Evolutionary conservation across 1,140 invertebrate genomes (phyloP).

Genomic region (Halesus radiatus): DNA sequence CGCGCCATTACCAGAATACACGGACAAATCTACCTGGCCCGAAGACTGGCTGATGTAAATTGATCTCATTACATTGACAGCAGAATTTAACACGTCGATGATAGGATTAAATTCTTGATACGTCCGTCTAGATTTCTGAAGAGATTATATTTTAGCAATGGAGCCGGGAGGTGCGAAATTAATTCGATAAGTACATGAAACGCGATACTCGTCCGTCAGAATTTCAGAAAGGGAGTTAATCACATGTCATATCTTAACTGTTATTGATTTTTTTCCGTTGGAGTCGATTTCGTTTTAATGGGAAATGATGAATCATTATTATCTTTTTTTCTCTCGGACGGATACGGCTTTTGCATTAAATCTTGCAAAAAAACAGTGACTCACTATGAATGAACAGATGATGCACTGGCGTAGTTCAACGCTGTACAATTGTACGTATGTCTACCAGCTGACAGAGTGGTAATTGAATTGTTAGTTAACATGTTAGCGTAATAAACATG

Average conservation of each 20-base stretch:
- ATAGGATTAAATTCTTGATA: slow-evolving; percentile 23
- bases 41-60: neutral
- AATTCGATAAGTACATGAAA: slow-evolving; percentile 19
- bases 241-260: neutral
- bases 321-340: no score
- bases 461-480: no score
- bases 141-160: slow-evolving; percentile 17
- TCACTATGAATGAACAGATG: no score
- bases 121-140: neutral
- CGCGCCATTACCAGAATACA: no score
- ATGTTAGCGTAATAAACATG: no score
- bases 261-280: neutral
- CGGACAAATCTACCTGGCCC: neutral
- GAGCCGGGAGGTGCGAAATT: slow-evolving; percentile 14
- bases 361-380: no score
- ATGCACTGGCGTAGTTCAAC: no score
- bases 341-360: no score
- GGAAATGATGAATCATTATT: no score
- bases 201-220: slow-evolving; percentile 2
- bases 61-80: slow-evolving; percentile 27
- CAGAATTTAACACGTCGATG: slow-evolving; percentile 22
- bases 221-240: neutral
- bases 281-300: no score
- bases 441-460: no score
- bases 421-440: no score